A percentile compares a stretch with the other conserved stretches of the same genome.
Evolutionary conservation across 2,888 invertebrate genomes (phyloP).

Genomic region (Lycophotia porphyrea): DNA sequence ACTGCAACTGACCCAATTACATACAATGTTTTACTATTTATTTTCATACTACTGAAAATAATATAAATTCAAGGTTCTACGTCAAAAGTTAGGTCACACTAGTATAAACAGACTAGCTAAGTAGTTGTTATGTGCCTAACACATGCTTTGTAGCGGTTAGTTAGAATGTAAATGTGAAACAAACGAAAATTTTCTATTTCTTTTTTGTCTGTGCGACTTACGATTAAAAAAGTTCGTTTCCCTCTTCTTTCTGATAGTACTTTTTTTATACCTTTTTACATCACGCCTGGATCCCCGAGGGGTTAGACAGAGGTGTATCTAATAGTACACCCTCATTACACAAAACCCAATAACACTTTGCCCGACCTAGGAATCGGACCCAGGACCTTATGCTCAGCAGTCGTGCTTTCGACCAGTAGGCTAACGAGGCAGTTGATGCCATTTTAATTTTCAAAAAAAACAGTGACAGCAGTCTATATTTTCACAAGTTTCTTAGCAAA

Average conservation of each 20-base stretch:
- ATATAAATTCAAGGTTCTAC: constrained; percentile 60
- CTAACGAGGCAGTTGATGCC: too few species aligned
- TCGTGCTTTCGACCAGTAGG: too few species aligned
- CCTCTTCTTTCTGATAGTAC: neutral
- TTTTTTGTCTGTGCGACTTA: neutral
- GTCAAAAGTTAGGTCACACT: constrained; percentile 60
- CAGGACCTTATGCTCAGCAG: too few species aligned
- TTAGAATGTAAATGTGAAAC: constrained; percentile 18
- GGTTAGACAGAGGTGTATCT: too few species aligned
- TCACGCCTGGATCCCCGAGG: too few species aligned
- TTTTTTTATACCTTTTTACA: neutral
- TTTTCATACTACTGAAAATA: constrained; percentile 56
- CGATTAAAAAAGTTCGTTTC: neutral
- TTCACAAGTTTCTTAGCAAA: neutral
- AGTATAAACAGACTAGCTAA: constrained; percentile 55
- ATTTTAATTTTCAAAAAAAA: neutral
- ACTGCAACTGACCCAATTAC: constrained; percentile 60
- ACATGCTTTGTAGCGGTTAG: constrained; percentile 33
- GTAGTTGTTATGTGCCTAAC: constrained; percentile 43
- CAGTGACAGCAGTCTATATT: neutral
- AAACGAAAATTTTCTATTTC: neutral
- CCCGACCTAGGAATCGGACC: too few species aligned
- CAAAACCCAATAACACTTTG: too few species aligned
- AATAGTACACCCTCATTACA: too few species aligned
- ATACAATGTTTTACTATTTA: constrained; percentile 57